phyloP scores from a whole-genome alignment of 1,140 invertebrate species.

The Colletes latitarsis region DNA sequence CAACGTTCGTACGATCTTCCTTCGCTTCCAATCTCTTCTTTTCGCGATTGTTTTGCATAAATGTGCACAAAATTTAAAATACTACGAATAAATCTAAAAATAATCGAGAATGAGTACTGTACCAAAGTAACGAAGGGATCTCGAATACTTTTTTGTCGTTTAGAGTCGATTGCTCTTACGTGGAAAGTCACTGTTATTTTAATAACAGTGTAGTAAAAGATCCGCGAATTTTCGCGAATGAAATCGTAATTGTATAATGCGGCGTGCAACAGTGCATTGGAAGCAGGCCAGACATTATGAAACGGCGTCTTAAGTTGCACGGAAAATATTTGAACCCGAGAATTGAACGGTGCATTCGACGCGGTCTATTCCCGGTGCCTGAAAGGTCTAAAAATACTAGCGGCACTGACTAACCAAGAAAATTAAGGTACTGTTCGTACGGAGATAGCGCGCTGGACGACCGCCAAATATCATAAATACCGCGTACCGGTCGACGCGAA shows the following conservation, averaged over 20 bases:
- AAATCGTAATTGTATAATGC: constrained; percentile 5
- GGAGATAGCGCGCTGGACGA: constrained; percentile 4
- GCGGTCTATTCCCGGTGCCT: constrained; percentile 10
- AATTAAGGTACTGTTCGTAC: constrained; percentile 7
- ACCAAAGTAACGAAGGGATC: too few relatives aligned
- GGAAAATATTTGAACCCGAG: not conserved
- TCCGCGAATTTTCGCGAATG: too few relatives aligned
- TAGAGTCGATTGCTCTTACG: too few relatives aligned
- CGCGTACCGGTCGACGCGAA: not conserved
- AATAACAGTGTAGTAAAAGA: too few relatives aligned
- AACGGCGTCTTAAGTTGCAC: not conserved
- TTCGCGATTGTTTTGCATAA: too few relatives aligned
- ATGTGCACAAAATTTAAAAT: too few relatives aligned
- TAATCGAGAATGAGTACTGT: too few relatives aligned
- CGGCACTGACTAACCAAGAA: not conserved
- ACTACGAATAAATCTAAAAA: too few relatives aligned
- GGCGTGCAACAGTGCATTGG: not conserved
- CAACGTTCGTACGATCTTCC: too few relatives aligned
- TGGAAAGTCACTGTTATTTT: too few relatives aligned
- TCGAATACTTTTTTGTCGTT: too few relatives aligned
- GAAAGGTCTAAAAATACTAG: constrained; percentile 20
- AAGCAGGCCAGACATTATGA: constrained; percentile 18
- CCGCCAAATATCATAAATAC: constrained; percentile 22
- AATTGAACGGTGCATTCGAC: constrained; percentile 17
- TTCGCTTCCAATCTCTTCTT: too few relatives aligned